A percentile compares a stretch with the other conserved stretches of the same genome.
Conservation (phyloP, 2,888 invertebrate species). For the Pseudococcus jackbeardsleyi region DNA sequence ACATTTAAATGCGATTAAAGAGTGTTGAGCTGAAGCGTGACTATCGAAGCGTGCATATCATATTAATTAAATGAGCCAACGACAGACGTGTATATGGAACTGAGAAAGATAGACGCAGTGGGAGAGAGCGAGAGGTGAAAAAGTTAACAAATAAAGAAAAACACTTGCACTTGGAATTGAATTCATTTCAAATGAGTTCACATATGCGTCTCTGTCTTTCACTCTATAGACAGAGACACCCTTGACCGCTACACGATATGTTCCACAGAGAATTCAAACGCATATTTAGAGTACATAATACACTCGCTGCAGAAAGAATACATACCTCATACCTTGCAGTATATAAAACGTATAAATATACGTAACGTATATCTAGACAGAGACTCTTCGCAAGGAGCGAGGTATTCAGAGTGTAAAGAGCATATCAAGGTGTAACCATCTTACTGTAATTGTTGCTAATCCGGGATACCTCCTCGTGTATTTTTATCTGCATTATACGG, state of each 20-base stretch:
- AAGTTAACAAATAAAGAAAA: conserved; percentile 43
- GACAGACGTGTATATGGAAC: conserved; percentile 55
- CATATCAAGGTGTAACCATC: conserved; percentile 43
- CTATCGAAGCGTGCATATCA: conserved; percentile 64
- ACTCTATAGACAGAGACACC: conserved; percentile 50
- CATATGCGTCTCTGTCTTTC: conserved; percentile 42
- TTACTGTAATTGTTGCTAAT: conserved; percentile 32
- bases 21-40: conserved; percentile 64
- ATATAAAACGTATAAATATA: neutral
- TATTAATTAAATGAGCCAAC: conserved; percentile 64
- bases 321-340: neutral
- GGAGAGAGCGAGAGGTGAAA: neutral
- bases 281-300: neutral
- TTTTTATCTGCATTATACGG: neutral
- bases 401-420: conserved; percentile 2
- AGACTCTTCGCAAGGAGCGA: neutral
- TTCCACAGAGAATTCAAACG: neutral
- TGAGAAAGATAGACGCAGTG: neutral
- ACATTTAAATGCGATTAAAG: conserved; percentile 64
- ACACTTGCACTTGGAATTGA: conserved; percentile 62
- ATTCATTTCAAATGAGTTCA: conserved; percentile 61
- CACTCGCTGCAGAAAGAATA: neutral
- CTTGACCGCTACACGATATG: conserved; percentile 51
- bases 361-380: neutral
- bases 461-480: conserved; percentile 25